These are phyloP conservation scores for Drosophila littoralis DNA, from an alignment of 1,140 invertebrate species.

Conservation along the genomic window DNA sequence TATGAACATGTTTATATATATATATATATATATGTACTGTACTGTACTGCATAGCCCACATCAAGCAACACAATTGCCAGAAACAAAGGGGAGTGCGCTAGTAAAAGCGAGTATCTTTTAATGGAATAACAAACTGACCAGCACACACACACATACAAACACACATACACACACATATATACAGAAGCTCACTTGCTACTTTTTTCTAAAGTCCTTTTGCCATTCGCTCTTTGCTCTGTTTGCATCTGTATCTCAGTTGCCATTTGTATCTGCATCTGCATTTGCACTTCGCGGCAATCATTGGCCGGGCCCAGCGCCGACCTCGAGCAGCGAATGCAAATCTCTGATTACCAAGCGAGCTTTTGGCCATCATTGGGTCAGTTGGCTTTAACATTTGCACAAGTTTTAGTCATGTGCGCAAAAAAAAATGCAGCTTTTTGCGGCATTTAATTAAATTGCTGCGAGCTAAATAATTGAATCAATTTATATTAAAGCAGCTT, in stretches of 20 bases:
- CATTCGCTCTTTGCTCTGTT: constrained; percentile 10
- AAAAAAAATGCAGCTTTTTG: neutral
- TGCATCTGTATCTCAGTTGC: neutral
- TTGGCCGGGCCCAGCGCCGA: neutral
- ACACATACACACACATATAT: neutral
- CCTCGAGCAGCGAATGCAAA: constrained; percentile 7
- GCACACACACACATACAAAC: neutral
- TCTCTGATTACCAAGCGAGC: constrained; percentile 26
- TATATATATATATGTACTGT: neutral
- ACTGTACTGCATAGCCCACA: neutral
- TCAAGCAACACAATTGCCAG: neutral
- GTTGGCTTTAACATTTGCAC: constrained; percentile 2
- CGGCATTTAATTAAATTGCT: constrained; percentile 18
- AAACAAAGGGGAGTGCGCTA: neutral
- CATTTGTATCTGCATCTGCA: neutral
- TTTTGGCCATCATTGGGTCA: constrained; percentile 12
- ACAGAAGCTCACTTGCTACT: neutral
- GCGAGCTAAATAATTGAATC: constrained; percentile 16
- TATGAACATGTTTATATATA: neutral
- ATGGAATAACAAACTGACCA: constrained; percentile 16
- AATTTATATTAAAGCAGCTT: neutral
- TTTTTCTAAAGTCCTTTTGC: constrained; percentile 2
- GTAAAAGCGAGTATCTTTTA: neutral
- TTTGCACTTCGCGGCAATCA: constrained; percentile 13
- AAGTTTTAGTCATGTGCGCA: neutral